Conservation (phyloP, 2,888 invertebrate genomes). For the Drosophila monieri region DNA sequence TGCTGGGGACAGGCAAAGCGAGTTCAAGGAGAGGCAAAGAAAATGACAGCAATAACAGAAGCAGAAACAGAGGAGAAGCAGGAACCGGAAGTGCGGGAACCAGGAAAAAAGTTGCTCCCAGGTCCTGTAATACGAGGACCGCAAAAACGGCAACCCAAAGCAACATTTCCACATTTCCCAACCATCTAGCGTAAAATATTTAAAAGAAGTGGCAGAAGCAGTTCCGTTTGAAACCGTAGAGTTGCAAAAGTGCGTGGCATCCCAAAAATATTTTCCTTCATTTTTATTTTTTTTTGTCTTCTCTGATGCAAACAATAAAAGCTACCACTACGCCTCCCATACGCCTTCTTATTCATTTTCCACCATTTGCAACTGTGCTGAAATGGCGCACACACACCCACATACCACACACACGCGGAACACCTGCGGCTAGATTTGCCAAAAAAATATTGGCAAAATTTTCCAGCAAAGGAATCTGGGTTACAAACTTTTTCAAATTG, state of each 20-base stretch:
- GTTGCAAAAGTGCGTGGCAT: conserved; percentile 57
- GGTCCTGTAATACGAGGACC: conserved; percentile 61
- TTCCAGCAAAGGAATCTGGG: conserved; percentile 58
- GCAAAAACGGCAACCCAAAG: conserved; percentile 43
- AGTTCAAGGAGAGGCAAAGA: conserved; percentile 29
- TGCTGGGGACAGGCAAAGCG: conserved; percentile 30
- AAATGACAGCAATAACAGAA: conserved; percentile 48
- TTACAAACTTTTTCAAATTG: conserved; percentile 70
- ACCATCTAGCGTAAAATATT: conserved; percentile 58
- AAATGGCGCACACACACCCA: conserved; percentile 37
- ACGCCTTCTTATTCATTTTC: conserved; percentile 59
- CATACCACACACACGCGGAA: conserved; percentile 7
- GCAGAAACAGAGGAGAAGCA: conserved; percentile 2
- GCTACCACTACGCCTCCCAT: conserved; percentile 18
- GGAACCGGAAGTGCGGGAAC: conserved; percentile 16
- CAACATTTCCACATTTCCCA: conserved; percentile 21
- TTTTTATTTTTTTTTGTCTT: background rate
- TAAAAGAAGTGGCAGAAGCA: conserved; percentile 43
- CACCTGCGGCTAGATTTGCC: conserved; percentile 31
- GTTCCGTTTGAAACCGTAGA: conserved; percentile 9
- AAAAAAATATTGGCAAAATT: conserved; percentile 20
- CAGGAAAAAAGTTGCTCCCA: conserved; percentile 49
- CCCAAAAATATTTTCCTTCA: conserved; percentile 39
- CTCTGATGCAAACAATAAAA: conserved; percentile 50
- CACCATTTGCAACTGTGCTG: conserved; percentile 65